phyloP scores from a whole-genome alignment of 1,140 invertebrate species.

The Drosophila tristis region DNA sequence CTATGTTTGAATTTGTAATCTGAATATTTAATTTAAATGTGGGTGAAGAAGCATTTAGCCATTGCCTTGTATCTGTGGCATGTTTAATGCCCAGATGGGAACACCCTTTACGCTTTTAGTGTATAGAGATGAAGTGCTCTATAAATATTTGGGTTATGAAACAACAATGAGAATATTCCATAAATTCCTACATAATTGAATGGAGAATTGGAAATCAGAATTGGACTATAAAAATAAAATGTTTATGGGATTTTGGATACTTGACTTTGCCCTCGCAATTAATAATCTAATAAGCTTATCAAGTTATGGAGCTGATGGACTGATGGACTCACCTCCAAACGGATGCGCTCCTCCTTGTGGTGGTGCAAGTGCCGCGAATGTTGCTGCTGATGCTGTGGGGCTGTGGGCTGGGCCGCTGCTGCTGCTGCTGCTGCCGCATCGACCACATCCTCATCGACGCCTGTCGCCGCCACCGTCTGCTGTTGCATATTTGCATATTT shows the following conservation, averaged over 20 bases:
- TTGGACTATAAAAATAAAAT: slow-evolving; percentile 32
- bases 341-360: slow-evolving; percentile 78
- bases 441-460: slow-evolving; percentile 60
- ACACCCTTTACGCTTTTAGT: slow-evolving; percentile 5
- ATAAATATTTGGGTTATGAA: slow-evolving; percentile 47
- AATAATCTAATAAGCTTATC: too few species aligned
- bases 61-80: too few species aligned
- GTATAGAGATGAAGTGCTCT: slow-evolving; percentile 28
- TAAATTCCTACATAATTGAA: slow-evolving; percentile 54
- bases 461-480: slow-evolving; percentile 34
- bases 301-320: not conserved
- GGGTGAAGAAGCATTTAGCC: too few species aligned
- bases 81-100: not conserved
- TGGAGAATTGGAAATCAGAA: slow-evolving; percentile 36
- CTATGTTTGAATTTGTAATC: too few species aligned
- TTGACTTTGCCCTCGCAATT: slow-evolving; percentile 6
- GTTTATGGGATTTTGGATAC: slow-evolving; percentile 26
- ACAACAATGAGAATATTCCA: slow-evolving; percentile 39
- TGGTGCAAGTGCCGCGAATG: slow-evolving; percentile 72
- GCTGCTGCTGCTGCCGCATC: slow-evolving; percentile 59
- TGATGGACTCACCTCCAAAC: slow-evolving; percentile 71
- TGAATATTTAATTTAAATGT: too few species aligned
- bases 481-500: slow-evolving; percentile 74
- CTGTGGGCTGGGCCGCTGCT: slow-evolving; percentile 32
- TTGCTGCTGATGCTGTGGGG: slow-evolving; percentile 50